Base-by-base conservation (phyloP, 1,140 invertebrate genomes). In the Pogonus chalceus region DNA sequence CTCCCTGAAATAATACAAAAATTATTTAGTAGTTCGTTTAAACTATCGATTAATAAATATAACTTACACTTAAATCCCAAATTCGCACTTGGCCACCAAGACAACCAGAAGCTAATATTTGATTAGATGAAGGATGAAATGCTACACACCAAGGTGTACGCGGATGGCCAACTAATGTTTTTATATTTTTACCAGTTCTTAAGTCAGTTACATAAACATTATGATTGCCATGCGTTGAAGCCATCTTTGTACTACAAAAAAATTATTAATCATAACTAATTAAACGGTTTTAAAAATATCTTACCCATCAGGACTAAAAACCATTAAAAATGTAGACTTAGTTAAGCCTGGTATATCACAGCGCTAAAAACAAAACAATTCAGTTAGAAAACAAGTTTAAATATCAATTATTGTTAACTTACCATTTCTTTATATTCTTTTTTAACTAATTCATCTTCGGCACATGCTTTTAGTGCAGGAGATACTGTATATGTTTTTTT, bases 101-200 rank as follows among this genome's bases (percentile, higher is more conserved):
- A 71, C 92, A 95, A 0, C 92, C 91, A 35, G 88, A 90, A 14
- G 89, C 91, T 51, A 93, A 75, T 47, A 93, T 83, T 60, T 91
- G 81, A 69, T 85, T 84, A 39, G 83, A 86, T 1, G 85, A 83
- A 1, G 90, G 90, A 73, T 94, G 90, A 71, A 93, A 93, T 47
- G 88, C 87, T 46, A 92, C 81, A 67, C 88, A 91, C 90, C 90
- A 95, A 2, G 90, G 90, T 43, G 89, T 92, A n/a, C 90, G 74
- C 21, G 90, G 88, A 73, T 93, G 90, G 7, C 90, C 90, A 46
- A 79, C 78, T 24, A 94, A 68, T 23, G 83, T 87, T 60, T 81
- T 80, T 18, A 91, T 79, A 68, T 89, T 85, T 66, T 87, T 86
- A 0, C 89, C 87, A 60, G 78, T 91, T 23, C 77, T 78, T 21